Evolutionary conservation across 2,797 vertebrate genomes (phyloP).

Genomic region (Nyctibius grandis): DNA sequence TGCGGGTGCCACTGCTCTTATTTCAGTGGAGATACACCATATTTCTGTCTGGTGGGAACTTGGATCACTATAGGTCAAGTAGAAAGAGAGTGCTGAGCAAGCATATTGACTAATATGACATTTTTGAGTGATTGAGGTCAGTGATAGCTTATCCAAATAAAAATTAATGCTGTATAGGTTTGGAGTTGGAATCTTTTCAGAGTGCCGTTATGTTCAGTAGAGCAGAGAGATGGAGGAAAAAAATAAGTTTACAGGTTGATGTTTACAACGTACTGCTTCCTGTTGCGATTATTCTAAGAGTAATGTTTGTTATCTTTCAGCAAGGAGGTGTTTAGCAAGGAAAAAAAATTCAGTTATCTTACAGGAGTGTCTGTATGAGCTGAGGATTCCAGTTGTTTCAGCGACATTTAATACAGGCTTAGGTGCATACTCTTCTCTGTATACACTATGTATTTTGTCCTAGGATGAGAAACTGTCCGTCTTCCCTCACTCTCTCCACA

Average conservation of each 20-base stretch:
- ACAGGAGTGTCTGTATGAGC: not conserved
- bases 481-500: not conserved
- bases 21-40: not conserved
- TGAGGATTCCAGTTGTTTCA: not conserved
- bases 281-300: not conserved
- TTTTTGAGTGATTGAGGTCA: not conserved
- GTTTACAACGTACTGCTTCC: not conserved
- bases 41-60: not conserved
- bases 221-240: not conserved
- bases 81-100: not conserved
- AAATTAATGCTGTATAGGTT: not conserved
- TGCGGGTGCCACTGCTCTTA: not conserved
- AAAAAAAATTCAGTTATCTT: not conserved
- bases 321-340: not conserved
- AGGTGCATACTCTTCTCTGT: not conserved
- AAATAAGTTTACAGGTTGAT: not conserved
- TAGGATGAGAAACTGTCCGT: not conserved
- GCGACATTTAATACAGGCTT: not conserved
- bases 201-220: not conserved
- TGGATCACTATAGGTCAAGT: not conserved
- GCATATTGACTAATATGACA: not conserved
- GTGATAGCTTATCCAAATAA: not conserved
- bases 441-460: not conserved
- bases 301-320: not conserved
- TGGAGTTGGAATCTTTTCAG: not conserved